Evolutionary conservation across 2,888 invertebrate species (phyloP).

Genomic region (Apocheima hispidaria): DNA sequence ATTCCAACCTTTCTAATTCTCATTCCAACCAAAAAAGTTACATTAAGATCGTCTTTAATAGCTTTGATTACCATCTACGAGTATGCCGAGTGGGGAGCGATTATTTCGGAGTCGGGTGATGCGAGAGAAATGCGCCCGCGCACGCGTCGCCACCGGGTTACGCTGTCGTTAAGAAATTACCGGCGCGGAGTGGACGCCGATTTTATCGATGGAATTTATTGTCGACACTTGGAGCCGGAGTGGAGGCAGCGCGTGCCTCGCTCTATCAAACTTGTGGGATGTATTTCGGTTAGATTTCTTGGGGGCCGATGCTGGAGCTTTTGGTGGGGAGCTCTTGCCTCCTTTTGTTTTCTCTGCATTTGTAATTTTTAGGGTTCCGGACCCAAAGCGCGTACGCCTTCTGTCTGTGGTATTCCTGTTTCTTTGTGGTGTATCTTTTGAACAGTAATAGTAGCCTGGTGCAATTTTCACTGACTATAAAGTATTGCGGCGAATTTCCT

Average conservation of each 20-base stretch:
- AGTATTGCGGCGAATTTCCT: too few relatives aligned
- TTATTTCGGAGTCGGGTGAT: conserved; percentile 82
- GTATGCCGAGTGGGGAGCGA: conserved; percentile 83
- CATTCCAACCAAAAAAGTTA: conserved; percentile 72
- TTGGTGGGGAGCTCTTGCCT: neutral
- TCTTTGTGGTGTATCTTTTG: too few relatives aligned
- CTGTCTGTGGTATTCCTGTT: too few relatives aligned
- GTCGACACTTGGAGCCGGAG: conserved; percentile 74
- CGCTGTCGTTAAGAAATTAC: conserved; percentile 86
- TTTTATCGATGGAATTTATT: conserved; percentile 86
- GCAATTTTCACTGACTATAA: too few relatives aligned
- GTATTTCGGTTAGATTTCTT: neutral
- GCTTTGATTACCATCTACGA: conserved; percentile 85
- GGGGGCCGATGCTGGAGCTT: neutral
- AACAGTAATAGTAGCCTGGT: too few relatives aligned
- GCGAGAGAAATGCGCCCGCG: conserved; percentile 80
- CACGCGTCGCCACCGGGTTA: conserved; percentile 85
- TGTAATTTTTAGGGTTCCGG: too few relatives aligned
- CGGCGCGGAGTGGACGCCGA: conserved; percentile 79
- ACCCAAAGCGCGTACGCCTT: too few relatives aligned
- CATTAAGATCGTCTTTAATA: conserved; percentile 83
- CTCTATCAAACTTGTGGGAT: conserved; percentile 51
- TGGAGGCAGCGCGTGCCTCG: conserved; percentile 60
- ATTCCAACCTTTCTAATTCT: conserved; percentile 66
- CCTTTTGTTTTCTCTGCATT: too few relatives aligned